These are phyloP conservation scores for Microtus oregoni DNA, from an alignment of 2,113 vertebrate genomes.

Conservation along the genomic window DNA sequence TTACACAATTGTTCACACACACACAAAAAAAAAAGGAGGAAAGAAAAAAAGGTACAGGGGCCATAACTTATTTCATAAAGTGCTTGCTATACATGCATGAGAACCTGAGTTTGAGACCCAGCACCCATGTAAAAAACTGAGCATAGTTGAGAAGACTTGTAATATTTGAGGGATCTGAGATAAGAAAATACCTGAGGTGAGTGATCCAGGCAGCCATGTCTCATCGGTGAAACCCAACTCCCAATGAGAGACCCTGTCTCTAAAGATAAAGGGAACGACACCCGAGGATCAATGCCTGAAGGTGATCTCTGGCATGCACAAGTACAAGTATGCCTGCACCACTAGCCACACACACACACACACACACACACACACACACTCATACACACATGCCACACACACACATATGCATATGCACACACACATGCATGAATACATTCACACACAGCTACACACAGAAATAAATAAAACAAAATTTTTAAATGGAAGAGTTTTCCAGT, in stretches of 20 bases:
- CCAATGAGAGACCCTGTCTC: background rate
- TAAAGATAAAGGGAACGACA: background rate
- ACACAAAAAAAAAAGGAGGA: background rate
- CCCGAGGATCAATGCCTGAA: background rate
- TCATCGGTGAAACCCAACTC: background rate
- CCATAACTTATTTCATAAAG: background rate
- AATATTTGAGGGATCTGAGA: background rate
- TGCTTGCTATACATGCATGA: background rate
- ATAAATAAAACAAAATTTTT: background rate
- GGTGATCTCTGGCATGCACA: background rate
- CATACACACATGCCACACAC: background rate
- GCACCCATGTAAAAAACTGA: background rate
- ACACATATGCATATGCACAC: background rate
- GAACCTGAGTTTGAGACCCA: background rate
- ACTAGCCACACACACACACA: background rate
- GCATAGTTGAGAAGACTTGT: background rate
- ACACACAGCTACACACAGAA: background rate
- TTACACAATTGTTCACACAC: background rate
- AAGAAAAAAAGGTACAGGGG: background rate
- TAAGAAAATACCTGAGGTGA: background rate
- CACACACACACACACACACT: background rate
- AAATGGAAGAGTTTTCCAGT: background rate
- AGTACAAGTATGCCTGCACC: background rate
- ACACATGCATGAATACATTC: background rate
- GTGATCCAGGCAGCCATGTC: too few species aligned